Percentiles rank a stretch among this genome's conserved stretches.
Conservation (phyloP, 2,113 vertebrate genomes). For the Archilochus colubris region DNA sequence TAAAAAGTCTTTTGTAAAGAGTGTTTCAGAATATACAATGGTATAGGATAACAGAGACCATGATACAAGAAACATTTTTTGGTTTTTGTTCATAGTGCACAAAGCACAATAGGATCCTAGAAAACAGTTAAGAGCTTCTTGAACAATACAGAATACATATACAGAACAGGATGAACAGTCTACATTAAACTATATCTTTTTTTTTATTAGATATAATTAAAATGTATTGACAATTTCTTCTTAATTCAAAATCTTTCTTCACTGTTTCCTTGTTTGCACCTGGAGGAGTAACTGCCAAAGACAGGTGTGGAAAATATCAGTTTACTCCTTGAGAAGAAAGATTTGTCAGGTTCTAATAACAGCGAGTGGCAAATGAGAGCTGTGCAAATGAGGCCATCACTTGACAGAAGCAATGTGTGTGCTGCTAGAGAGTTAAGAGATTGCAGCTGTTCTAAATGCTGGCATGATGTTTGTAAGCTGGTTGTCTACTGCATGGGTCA, state of each 20-base stretch:
- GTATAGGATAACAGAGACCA: background rate
- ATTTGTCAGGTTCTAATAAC: background rate
- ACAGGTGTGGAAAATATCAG: background rate
- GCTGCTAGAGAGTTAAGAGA: background rate
- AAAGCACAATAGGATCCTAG: background rate
- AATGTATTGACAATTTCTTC: background rate
- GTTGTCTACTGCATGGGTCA: background rate
- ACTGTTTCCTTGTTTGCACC: background rate
- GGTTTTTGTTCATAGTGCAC: background rate
- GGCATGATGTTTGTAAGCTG: background rate
- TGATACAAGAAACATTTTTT: background rate
- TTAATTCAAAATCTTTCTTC: background rate
- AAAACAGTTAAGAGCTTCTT: background rate
- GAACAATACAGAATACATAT: background rate
- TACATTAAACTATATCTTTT: background rate
- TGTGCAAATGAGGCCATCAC: background rate
- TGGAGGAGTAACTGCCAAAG: background rate
- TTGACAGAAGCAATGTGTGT: background rate
- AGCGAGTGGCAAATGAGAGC: background rate
- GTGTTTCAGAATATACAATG: background rate
- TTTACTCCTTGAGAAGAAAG: background rate
- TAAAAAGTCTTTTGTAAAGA: background rate
- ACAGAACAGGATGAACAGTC: background rate
- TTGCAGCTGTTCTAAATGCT: background rate
- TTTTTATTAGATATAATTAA: background rate